A percentile compares a stretch with the other conserved stretches of the same genome.
phyloP scores from a whole-genome alignment of 2,113 vertebrate genomes.

The Pipra filicauda region DNA sequence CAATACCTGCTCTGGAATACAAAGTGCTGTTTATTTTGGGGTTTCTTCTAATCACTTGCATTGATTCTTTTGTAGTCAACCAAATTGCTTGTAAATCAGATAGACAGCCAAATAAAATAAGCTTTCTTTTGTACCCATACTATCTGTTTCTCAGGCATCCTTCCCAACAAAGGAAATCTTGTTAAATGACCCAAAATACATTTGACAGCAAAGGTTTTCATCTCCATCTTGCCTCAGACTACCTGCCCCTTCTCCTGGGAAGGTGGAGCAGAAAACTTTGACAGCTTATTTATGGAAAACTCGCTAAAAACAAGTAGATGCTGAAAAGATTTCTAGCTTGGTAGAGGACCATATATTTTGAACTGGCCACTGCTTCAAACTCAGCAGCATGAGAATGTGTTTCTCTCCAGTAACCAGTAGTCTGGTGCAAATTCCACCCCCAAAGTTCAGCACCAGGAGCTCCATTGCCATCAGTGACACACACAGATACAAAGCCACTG shows the following conservation, averaged over 20 bases:
- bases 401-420: not conserved
- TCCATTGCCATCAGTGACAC: not conserved
- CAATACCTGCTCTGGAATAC: not conserved
- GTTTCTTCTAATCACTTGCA: not conserved
- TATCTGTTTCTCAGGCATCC: not conserved
- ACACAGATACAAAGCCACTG: rapidly evolving
- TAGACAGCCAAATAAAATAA: not conserved
- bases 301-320: not conserved
- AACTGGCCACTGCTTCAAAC: not conserved
- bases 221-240: not conserved
- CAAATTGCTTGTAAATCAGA: not conserved
- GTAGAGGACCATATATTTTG: not conserved
- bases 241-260: not conserved
- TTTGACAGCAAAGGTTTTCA: not conserved
- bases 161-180: not conserved
- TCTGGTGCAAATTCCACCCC: not conserved
- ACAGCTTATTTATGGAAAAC: not conserved
- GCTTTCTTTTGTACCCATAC: not conserved
- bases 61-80: not conserved
- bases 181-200: not conserved
- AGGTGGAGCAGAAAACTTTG: not conserved
- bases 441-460: not conserved
- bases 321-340: not conserved
- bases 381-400: not conserved
- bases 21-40: not conserved